Evolutionary conservation across 2,888 invertebrate genomes (phyloP).

Genomic region (Catocala nupta): DNA sequence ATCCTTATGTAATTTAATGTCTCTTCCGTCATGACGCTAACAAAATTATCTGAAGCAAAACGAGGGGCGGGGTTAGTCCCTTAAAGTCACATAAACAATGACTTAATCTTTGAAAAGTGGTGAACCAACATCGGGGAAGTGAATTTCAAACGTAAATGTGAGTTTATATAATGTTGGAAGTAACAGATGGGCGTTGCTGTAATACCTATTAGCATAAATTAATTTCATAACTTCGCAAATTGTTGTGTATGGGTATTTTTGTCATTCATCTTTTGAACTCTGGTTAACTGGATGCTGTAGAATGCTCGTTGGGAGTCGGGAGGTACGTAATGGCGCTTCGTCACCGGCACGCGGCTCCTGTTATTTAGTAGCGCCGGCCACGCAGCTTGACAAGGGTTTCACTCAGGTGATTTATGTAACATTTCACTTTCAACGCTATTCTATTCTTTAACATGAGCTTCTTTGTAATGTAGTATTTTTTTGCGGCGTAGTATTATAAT

Average conservation of each 20-base stretch:
- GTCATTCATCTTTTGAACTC: background rate
- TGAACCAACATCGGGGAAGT: no score
- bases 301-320: background rate
- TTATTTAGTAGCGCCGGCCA: conserved; percentile 71
- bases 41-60: no score
- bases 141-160: no score
- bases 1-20: no score
- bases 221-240: no score
- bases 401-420: conserved; percentile 80
- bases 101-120: no score
- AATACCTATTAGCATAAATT: no score
- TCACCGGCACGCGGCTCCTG: conserved; percentile 67
- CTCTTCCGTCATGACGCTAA: no score
- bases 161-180: no score
- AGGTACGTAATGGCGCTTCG: conserved; percentile 51
- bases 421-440: conserved; percentile 75
- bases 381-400: conserved; percentile 74
- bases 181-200: no score
- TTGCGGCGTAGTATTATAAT: background rate
- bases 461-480: conserved; percentile 9
- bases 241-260: background rate
- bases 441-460: conserved; percentile 53
- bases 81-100: no score
- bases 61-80: no score
- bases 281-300: conserved; percentile 1